Evolutionary conservation across 2,888 invertebrate genomes (phyloP).

Genomic region (Minunthozetes semirufus): DNA sequence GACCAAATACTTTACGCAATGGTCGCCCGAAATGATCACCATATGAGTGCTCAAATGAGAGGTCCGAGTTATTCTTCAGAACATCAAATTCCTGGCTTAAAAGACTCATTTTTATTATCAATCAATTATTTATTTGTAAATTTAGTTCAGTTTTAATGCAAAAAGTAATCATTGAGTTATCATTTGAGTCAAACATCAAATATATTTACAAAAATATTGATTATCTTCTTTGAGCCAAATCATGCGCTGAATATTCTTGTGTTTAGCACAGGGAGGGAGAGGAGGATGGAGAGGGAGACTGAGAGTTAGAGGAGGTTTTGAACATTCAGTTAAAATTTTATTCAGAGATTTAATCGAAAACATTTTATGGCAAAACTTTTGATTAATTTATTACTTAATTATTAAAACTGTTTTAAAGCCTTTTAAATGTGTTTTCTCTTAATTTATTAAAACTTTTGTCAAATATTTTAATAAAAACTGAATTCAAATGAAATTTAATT

Average conservation of each 20-base stretch:
- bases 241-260: background rate
- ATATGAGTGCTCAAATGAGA: constrained; percentile 10
- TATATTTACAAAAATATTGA: background rate
- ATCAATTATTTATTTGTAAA: background rate
- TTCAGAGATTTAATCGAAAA: too few species aligned
- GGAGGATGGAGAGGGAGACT: too few species aligned
- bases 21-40: constrained; percentile 19
- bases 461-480: too few species aligned
- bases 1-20: background rate
- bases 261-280: too few species aligned
- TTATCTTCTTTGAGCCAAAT: background rate
- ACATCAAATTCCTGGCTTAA: background rate
- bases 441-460: too few species aligned
- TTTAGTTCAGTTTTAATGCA: background rate
- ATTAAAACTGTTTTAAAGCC: too few species aligned
- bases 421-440: too few species aligned
- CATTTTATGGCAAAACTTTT: too few species aligned
- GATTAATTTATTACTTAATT: too few species aligned
- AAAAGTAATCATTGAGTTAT: background rate
- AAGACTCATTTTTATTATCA: background rate
- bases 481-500: too few species aligned
- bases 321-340: too few species aligned
- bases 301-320: too few species aligned
- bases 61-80: background rate
- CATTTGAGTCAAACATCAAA: background rate